Percentiles rank a stretch among this genome's conserved stretches.
Conservation (phyloP, 2,113 vertebrate genomes). For the Maccullochella peelii region DNA sequence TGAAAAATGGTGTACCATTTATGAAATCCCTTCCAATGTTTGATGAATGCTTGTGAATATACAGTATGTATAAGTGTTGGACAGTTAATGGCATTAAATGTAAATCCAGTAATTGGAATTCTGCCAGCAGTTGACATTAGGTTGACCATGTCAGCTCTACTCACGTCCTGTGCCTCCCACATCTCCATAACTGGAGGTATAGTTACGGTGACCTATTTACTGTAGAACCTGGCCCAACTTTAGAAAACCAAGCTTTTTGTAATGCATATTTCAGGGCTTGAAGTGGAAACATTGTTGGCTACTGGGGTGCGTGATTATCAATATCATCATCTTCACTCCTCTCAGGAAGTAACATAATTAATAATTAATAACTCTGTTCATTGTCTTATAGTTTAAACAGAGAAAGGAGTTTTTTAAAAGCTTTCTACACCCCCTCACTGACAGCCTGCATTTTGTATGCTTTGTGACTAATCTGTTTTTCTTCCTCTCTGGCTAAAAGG, state of each 20-base stretch:
- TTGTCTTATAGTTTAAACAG: conserved; percentile 3
- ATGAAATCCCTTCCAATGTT: not conserved
- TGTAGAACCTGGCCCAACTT: conserved; percentile 47
- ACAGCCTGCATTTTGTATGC: conserved; percentile 1
- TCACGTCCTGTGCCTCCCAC: conserved; percentile 11
- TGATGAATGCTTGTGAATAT: conserved; percentile 4
- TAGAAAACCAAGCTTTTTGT: conserved; percentile 50
- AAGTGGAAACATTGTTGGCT: conserved; percentile 24
- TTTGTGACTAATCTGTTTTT: conserved; percentile 13
- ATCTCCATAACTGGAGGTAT: conserved; percentile 51
- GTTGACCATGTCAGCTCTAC: conserved; percentile 20
- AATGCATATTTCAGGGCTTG: conserved; percentile 44
- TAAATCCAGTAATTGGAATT: conserved; percentile 30
- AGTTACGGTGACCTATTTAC: conserved; percentile 66
- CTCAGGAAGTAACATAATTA: not conserved
- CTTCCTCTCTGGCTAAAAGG: not conserved
- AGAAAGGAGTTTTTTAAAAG: conserved; percentile 21
- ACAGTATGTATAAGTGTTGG: not conserved
- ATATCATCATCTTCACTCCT: conserved; percentile 9
- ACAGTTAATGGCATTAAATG: not conserved
- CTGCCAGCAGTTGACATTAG: conserved; percentile 31
- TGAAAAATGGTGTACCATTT: not conserved
- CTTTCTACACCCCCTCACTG: not conserved
- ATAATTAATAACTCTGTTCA: not conserved
- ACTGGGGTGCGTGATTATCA: conserved; percentile 9